phyloP scores from a whole-genome alignment of 1,140 invertebrate genomes.

The Drosophila obscura region DNA sequence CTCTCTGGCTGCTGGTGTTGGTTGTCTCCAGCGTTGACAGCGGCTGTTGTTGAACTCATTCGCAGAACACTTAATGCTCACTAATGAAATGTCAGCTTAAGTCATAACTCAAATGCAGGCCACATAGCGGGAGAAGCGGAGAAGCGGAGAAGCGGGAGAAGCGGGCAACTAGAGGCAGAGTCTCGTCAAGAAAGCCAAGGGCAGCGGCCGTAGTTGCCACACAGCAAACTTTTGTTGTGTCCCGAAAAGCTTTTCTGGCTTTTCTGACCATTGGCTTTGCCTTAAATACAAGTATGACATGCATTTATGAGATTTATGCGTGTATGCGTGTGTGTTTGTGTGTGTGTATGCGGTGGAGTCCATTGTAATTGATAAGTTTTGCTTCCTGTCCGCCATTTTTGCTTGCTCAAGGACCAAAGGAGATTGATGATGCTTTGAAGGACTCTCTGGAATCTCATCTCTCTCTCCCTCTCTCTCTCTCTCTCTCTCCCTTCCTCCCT shows the following conservation, averaged over 20 bases:
- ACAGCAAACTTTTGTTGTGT: constrained; percentile 30
- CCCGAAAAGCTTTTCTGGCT: not conserved
- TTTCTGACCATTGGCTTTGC: constrained; percentile 53
- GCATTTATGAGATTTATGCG: constrained; percentile 71
- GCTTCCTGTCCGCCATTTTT: constrained; percentile 58
- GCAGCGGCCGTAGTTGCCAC: constrained; percentile 7
- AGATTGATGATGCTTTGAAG: constrained; percentile 80
- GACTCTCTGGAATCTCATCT: constrained; percentile 38
- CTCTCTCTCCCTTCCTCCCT: not conserved
- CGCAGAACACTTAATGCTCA: constrained; percentile 80
- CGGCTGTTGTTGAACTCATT: constrained; percentile 71
- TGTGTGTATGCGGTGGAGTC: constrained; percentile 40
- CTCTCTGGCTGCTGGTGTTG: constrained; percentile 9
- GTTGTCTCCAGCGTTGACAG: constrained; percentile 34
- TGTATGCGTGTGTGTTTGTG: constrained; percentile 5
- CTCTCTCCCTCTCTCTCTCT: not conserved
- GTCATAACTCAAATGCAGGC: constrained; percentile 80
- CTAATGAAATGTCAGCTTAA: constrained; percentile 83
- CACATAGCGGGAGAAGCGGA: constrained; percentile 20
- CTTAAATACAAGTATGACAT: constrained; percentile 70
- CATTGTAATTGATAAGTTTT: constrained; percentile 80
- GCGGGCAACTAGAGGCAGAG: constrained; percentile 15
- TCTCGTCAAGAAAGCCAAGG: constrained; percentile 41
- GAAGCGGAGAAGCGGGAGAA: constrained; percentile 12
- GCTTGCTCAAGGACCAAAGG: constrained; percentile 63